phyloP scores from a whole-genome alignment of 2,797 vertebrate genomes.

The Acipenser ruthenus region DNA sequence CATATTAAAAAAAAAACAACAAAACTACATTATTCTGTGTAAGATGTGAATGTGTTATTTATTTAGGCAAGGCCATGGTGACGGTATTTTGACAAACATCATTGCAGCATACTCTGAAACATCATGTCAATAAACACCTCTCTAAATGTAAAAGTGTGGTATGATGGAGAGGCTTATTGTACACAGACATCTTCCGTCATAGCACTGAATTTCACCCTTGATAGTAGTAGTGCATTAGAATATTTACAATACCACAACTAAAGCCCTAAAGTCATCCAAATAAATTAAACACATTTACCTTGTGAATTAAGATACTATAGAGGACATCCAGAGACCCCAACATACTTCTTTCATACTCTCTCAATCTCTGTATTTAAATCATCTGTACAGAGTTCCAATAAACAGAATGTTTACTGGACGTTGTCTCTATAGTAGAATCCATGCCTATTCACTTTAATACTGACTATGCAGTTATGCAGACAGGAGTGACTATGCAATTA shows the following conservation, averaged over 20 bases:
- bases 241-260: not conserved
- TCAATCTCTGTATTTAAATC: not conserved
- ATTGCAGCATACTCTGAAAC: too few species aligned
- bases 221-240: not conserved
- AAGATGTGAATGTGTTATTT: too few species aligned
- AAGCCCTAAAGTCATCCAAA: not conserved
- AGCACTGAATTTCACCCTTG: too few species aligned
- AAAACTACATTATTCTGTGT: not conserved
- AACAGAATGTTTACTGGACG: too few species aligned
- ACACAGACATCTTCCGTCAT: too few species aligned
- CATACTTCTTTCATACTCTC: constrained; percentile 35
- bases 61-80: too few species aligned
- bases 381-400: too few species aligned
- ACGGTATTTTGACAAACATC: too few species aligned
- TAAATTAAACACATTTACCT: constrained; percentile 41
- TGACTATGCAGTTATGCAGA: constrained; percentile 56
- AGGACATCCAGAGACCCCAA: constrained; percentile 66
- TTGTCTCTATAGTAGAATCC: constrained; percentile 39
- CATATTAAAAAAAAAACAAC: not conserved
- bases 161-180: too few species aligned
- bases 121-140: too few species aligned
- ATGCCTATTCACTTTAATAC: constrained; percentile 45
- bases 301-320: constrained; percentile 58
- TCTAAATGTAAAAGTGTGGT: too few species aligned
- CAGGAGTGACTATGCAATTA: constrained; percentile 53